A percentile compares a stretch with the other conserved stretches of the same genome.
phyloP scores from a whole-genome alignment of 2,888 invertebrate genomes.

The Argynnis bischoffii region DNA sequence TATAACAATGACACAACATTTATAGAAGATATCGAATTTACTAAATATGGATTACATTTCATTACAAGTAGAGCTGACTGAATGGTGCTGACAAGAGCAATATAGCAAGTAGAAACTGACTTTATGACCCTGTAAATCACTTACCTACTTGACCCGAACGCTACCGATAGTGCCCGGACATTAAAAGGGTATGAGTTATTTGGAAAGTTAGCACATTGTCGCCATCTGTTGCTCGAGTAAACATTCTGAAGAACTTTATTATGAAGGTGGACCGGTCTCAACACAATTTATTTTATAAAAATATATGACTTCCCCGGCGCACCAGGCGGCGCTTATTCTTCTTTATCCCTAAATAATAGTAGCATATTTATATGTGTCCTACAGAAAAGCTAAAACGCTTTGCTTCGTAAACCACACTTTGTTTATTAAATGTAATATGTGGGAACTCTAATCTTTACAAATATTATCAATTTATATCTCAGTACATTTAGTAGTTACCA shows the following conservation, averaged over 20 bases:
- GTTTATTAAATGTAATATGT: conserved; percentile 22
- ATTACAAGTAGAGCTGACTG: conserved; percentile 48
- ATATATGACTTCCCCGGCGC: conserved; percentile 29
- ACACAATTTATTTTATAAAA: conserved; percentile 36
- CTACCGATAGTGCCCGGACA: conserved; percentile 68
- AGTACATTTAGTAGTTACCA: not conserved
- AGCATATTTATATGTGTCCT: conserved; percentile 26
- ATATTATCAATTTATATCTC: not conserved
- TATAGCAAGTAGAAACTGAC: conserved; percentile 67
- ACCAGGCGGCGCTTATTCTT: conserved; percentile 28
- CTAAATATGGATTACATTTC: conserved; percentile 30
- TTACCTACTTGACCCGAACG: conserved; percentile 74
- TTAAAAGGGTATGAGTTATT: conserved; percentile 81
- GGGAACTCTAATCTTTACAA: not conserved
- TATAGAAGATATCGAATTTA: conserved; percentile 13
- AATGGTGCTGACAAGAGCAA: conserved; percentile 66
- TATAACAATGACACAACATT: not conserved
- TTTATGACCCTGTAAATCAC: conserved; percentile 76
- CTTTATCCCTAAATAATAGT: conserved; percentile 31
- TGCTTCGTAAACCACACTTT: conserved; percentile 15
- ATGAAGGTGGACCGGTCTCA: conserved; percentile 59
- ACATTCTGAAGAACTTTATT: conserved; percentile 68
- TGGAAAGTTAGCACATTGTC: conserved; percentile 74
- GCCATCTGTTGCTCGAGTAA: conserved; percentile 69
- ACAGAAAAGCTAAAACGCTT: conserved; percentile 19